Evolutionary conservation across 53 echinoderm and acorn worm species (phyloP).

Genomic region (Luidia sarsii): DNA sequence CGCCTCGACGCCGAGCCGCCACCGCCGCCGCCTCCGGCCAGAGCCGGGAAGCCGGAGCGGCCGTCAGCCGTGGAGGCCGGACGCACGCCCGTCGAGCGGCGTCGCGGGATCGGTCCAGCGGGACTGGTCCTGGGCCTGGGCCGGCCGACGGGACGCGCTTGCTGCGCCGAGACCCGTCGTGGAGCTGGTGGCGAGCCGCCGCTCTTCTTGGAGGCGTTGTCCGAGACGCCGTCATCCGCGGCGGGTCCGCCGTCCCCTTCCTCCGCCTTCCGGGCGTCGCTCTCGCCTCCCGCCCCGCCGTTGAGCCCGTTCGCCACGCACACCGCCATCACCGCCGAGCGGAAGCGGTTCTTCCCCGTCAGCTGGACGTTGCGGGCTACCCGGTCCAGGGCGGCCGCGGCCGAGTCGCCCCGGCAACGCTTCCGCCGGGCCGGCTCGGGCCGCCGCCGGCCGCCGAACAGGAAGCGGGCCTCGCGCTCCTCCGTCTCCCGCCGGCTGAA

Average conservation of each 20-base stretch:
- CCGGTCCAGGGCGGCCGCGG: slow-evolving; percentile 14
- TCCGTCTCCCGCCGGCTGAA: slow-evolving; percentile 51
- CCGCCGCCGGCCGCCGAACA: slow-evolving; percentile 52
- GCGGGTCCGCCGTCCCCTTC: not conserved
- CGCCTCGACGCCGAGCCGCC: not conserved
- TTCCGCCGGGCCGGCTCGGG: not conserved
- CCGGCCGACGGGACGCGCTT: not conserved
- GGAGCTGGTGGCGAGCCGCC: no score
- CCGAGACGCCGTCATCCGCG: not conserved
- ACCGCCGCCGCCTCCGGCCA: not conserved
- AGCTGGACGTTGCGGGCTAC: slow-evolving; percentile 46
- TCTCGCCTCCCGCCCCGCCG: not conserved
- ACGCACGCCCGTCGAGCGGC: not conserved
- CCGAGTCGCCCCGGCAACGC: slow-evolving; percentile 24
- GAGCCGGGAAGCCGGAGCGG: not conserved
- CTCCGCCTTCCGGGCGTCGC: not conserved
- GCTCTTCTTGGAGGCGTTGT: not conserved
- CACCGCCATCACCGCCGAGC: slow-evolving; percentile 63
- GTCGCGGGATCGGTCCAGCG: not conserved
- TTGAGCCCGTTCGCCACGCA: slow-evolving; percentile 46
- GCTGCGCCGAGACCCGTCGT: not conserved
- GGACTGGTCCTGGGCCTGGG: slow-evolving; percentile 19
- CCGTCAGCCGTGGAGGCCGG: slow-evolving; percentile 1
- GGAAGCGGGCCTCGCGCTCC: slow-evolving; percentile 22
- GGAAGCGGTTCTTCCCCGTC: slow-evolving; percentile 43